These are phyloP conservation scores for Characodon lateralis DNA, from an alignment of 2,797 vertebrate genomes.

Conservation along the genomic window DNA sequence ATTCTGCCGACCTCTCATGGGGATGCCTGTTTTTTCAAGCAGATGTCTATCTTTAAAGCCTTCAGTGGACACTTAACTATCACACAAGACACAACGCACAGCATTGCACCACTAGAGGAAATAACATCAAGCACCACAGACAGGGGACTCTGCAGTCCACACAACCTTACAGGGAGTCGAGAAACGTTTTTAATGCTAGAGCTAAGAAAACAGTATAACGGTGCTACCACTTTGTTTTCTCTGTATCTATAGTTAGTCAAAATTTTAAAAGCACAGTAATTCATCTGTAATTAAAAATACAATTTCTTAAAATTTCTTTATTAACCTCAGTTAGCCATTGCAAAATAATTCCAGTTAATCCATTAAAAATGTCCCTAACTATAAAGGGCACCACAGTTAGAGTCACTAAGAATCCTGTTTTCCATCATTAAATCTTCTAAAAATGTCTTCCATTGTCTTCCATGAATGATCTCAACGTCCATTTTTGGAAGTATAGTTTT, in stretches of 20 bases:
- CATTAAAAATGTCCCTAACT: not conserved
- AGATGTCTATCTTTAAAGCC: slow-evolving; percentile 78
- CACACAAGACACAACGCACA: slow-evolving; percentile 61
- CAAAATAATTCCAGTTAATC: not conserved
- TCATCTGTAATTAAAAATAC: not conserved
- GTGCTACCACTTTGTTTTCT: slow-evolving; percentile 31
- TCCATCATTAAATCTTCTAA: too few species aligned
- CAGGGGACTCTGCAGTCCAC: slow-evolving; percentile 49
- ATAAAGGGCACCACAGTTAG: too few species aligned
- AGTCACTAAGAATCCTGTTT: too few species aligned
- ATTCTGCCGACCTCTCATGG: slow-evolving; percentile 52
- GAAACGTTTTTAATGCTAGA: slow-evolving; percentile 61
- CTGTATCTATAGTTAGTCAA: not conserved
- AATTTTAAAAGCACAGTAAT: slow-evolving; percentile 2
- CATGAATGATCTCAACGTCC: too few species aligned
- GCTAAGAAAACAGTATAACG: slow-evolving; percentile 43
- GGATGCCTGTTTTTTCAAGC: slow-evolving; percentile 71
- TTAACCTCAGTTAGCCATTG: not conserved
- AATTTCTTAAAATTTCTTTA: too few species aligned
- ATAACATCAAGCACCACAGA: slow-evolving; percentile 70
- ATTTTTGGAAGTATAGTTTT: too few species aligned
- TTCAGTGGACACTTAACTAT: slow-evolving; percentile 67
- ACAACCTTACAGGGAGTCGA: slow-evolving; percentile 59
- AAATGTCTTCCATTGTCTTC: too few species aligned
- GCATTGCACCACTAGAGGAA: slow-evolving; percentile 63